phyloP scores from a whole-genome alignment of 2,888 invertebrate species.

The Drosophila cognata region DNA sequence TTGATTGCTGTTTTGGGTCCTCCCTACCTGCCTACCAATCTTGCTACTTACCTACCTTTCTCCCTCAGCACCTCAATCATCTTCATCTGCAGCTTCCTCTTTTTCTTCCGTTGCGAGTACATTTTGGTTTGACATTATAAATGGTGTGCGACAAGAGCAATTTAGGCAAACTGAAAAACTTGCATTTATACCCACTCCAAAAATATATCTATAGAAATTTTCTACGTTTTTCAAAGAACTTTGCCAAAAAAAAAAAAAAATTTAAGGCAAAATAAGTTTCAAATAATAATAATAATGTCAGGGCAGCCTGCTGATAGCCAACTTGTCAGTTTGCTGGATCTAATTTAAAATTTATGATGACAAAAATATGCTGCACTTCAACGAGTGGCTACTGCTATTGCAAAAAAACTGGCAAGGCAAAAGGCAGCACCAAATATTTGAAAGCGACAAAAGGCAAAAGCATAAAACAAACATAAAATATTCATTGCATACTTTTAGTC shows the following conservation, averaged over 20 bases:
- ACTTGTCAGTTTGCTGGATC: conserved; percentile 50
- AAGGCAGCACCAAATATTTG: conserved; percentile 33
- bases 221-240: conserved; percentile 8
- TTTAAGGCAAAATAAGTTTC: conserved; percentile 16
- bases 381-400: conserved; percentile 33
- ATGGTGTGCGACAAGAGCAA: conserved; percentile 27
- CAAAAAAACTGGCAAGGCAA: conserved; percentile 53
- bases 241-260: conserved; percentile 12
- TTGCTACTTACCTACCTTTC: background rate
- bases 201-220: conserved; percentile 8
- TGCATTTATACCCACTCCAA: conserved; percentile 39
- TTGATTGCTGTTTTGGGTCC: conserved; percentile 52
- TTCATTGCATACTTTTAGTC: conserved; percentile 74
- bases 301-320: background rate
- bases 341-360: conserved; percentile 77
- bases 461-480: conserved; percentile 71
- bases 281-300: conserved; percentile 28
- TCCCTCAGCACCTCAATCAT: background rate
- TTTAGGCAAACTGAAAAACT: conserved; percentile 31
- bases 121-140: conserved; percentile 36
- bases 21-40: background rate
- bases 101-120: conserved; percentile 4
- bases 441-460: conserved; percentile 49
- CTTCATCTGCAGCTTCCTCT: conserved; percentile 9
- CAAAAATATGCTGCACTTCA: conserved; percentile 60